Evolutionary conservation across 2,888 invertebrate genomes (phyloP), one percentile per base, ranked within the genome.

Genomic region (Drosophila helvetica): DNA sequence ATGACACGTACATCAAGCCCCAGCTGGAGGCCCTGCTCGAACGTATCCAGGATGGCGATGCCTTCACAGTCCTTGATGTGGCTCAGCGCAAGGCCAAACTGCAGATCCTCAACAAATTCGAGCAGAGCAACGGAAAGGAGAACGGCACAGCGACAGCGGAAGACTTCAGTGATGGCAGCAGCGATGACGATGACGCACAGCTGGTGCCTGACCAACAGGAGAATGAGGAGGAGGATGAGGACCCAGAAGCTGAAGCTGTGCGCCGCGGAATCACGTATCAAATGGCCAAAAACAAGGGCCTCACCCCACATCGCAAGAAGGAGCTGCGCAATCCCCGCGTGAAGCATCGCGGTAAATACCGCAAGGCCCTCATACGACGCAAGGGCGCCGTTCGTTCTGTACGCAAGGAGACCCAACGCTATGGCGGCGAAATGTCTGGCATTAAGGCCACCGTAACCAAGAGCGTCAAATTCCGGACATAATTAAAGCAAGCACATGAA

Each of bases 231-330:
- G 92, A 93, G 30, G 93, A 93, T n/a, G 93, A 93, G 4, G 51
- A 74, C n/a, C 72, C 92, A 89, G 80, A 79, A 1, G 92, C 92
- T 22, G 90, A 88, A 38, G 89, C 88, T 46, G 80, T 86, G 15
- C 98, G 97, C 89, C 94, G 98, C 81, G 94, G 95, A 58, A 98
- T 98, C 75, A 98, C 97, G 2, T 97, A 98, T 91, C 95, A 98
- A 94, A 99, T 99, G 90, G 96, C 96, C 19, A 99, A 99, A 92
- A 99, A 99, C 90, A 98, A 98, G 92, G 99, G 99, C 17, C 93
- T 99, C 18, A 98, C 96, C 43, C 97, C 98, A 0, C 94, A 96
- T 79, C 95, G 98, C 75, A 98, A 97, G 92, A 98, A 98, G 92
- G 98, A 98, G 89, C 94, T 95, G 82, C 94, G 98, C 73, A 99